A percentile compares a stretch with the other conserved stretches of the same genome.
Conservation (phyloP, 2,113 vertebrate species). For the Chaetodon trifascialis region DNA sequence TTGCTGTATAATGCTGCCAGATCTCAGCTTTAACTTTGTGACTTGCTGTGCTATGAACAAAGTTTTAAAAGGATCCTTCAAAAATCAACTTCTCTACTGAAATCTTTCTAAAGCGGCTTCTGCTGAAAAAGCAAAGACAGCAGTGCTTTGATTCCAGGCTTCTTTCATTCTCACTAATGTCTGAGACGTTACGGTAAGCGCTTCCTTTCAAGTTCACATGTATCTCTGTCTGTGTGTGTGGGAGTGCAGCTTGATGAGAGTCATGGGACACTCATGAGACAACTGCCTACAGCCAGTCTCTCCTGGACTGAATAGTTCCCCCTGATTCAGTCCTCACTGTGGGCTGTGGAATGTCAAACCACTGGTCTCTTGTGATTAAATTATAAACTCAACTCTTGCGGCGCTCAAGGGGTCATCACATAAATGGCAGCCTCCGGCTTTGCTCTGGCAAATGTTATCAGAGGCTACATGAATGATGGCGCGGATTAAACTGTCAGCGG, state of each 20-base stretch:
- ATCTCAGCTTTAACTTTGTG: not conserved
- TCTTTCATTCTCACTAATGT: not conserved
- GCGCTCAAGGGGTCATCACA: slow-evolving; percentile 54
- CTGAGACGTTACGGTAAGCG: not conserved
- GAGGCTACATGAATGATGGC: slow-evolving; percentile 7
- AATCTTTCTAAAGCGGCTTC: not conserved
- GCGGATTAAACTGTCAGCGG: slow-evolving; percentile 36
- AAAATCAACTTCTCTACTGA: not conserved
- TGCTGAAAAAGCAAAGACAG: not conserved
- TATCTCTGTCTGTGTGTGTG: slow-evolving; percentile 68
- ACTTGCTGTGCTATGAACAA: too few species aligned
- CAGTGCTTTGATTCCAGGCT: not conserved
- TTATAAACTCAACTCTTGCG: slow-evolving; percentile 52
- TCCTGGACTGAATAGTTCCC: slow-evolving; percentile 62
- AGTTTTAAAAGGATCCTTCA: too few species aligned
- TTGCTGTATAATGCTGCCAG: not conserved
- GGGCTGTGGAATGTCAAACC: slow-evolving; percentile 71
- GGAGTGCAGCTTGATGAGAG: slow-evolving; percentile 56
- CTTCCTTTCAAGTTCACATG: slow-evolving; percentile 24
- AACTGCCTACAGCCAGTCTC: slow-evolving; percentile 49
- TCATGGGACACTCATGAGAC: slow-evolving; percentile 79
- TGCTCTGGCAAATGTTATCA: slow-evolving; percentile 54
- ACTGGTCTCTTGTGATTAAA: slow-evolving; percentile 66
- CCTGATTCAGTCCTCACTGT: slow-evolving; percentile 56
- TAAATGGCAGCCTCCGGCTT: slow-evolving; percentile 28